phyloP scores from a whole-genome alignment of 2,888 invertebrate genomes.

The Leptopilina syphax region DNA sequence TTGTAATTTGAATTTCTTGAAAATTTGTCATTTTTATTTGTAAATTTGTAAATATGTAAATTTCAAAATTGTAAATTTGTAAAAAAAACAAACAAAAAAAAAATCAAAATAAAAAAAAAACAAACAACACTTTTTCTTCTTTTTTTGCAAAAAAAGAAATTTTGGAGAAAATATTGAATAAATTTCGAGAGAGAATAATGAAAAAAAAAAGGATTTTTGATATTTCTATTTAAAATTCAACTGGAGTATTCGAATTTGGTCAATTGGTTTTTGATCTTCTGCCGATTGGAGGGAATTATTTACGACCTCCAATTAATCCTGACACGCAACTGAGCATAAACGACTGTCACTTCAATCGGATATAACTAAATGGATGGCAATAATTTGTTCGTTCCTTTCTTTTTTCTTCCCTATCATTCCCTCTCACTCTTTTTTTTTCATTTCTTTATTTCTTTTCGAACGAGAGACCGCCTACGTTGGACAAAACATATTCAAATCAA shows the following conservation, averaged over 20 bases:
- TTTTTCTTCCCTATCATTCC: background rate
- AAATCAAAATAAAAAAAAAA: no score
- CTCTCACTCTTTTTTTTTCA: no score
- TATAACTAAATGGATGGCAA: slow-evolving; percentile 23
- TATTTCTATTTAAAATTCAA: slow-evolving; percentile 33
- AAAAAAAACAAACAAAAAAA: no score
- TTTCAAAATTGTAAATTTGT: no score
- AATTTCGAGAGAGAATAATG: background rate
- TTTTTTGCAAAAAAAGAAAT: no score
- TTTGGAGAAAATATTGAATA: no score
- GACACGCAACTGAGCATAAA: slow-evolving; percentile 44
- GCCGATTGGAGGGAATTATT: slow-evolving; percentile 41
- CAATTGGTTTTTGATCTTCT: slow-evolving; percentile 44
- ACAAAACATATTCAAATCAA: slow-evolving; percentile 10
- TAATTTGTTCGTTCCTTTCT: background rate
- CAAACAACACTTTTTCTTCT: no score
- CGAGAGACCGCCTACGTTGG: slow-evolving; percentile 13
- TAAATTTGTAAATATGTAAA: no score
- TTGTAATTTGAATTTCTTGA: no score
- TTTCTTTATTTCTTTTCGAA: background rate
- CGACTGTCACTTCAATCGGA: slow-evolving; percentile 32
- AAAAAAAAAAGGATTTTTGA: slow-evolving; percentile 5
- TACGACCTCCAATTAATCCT: slow-evolving; percentile 53
- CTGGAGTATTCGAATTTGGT: slow-evolving; percentile 1
- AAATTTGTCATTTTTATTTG: no score